These are phyloP conservation scores for Darevskia nairensis DNA, from an alignment of 2,797 vertebrate genomes.

Conservation along the genomic window DNA sequence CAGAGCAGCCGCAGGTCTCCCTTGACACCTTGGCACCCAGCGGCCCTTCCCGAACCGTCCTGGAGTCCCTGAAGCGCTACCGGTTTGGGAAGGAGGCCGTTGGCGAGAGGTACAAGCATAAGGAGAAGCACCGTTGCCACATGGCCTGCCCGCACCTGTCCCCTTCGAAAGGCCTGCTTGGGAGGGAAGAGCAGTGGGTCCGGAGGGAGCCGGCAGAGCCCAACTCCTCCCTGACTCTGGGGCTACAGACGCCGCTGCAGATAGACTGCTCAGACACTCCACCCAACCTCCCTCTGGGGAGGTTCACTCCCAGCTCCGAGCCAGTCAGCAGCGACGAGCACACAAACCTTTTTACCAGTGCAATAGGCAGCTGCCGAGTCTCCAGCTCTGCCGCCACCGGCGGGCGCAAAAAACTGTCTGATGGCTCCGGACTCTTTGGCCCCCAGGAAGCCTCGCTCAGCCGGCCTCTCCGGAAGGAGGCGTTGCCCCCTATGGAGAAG, in stretches of 20 bases:
- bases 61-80: constrained; percentile 92
- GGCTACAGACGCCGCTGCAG: constrained; percentile 80
- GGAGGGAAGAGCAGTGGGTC: constrained; percentile 82
- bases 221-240: constrained; percentile 70
- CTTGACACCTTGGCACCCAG: constrained; percentile 72
- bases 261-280: constrained; percentile 79
- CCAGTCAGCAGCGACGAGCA: constrained; percentile 80
- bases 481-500: constrained; percentile 83
- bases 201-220: constrained; percentile 79
- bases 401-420: constrained; percentile 80
- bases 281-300: constrained; percentile 77
- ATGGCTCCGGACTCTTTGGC: constrained; percentile 78
- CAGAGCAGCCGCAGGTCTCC: constrained; percentile 78
- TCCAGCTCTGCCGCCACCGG: constrained; percentile 74
- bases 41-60: constrained; percentile 79
- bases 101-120: constrained; percentile 89
- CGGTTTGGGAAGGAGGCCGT: constrained; percentile 89
- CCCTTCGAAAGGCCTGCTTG: constrained; percentile 80
- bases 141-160: constrained; percentile 85
- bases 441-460: constrained; percentile 76
- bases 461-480: constrained; percentile 84
- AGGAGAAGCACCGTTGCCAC: constrained; percentile 86
- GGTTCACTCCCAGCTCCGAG: constrained; percentile 81
- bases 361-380: constrained; percentile 84
- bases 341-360: constrained; percentile 92